Evolutionary conservation across 2,797 vertebrate species (phyloP).

Genomic region (Platyrinchus mystaceus): DNA sequence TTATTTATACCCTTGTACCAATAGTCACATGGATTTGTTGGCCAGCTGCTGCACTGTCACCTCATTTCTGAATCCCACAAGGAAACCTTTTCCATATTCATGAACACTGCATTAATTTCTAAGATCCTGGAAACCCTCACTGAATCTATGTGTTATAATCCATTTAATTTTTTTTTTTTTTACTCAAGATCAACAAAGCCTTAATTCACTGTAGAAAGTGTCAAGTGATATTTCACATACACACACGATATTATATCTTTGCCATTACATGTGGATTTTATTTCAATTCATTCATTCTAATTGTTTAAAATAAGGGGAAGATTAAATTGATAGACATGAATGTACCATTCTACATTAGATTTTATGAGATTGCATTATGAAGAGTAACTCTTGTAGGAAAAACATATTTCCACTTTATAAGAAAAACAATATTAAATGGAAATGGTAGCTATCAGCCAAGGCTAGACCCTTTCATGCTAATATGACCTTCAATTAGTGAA

Average conservation of each 20-base stretch:
- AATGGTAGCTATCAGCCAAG: constrained; percentile 24
- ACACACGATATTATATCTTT: neutral
- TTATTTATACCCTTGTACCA: constrained; percentile 17
- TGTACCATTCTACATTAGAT: neutral
- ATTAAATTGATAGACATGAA: neutral
- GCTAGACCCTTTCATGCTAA: constrained; percentile 55
- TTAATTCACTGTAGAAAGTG: neutral
- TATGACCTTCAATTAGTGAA: constrained; percentile 66
- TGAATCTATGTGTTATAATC: neutral
- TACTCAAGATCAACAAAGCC: neutral
- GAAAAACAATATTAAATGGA: neutral
- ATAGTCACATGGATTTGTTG: constrained; percentile 2
- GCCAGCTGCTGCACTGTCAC: constrained; percentile 52
- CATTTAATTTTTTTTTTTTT: constrained; percentile 1
- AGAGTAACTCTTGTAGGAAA: neutral
- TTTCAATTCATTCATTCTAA: neutral
- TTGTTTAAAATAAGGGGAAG: neutral
- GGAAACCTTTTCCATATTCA: constrained; percentile 54
- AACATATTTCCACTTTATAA: neutral
- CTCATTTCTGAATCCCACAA: constrained; percentile 41
- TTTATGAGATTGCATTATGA: neutral
- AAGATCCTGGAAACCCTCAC: neutral
- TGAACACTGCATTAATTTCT: constrained; percentile 18
- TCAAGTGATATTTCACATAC: neutral
- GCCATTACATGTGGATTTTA: neutral